Evolutionary conservation across 2,113 vertebrate species (phyloP).

Genomic region (Eulemur rufifrons): DNA sequence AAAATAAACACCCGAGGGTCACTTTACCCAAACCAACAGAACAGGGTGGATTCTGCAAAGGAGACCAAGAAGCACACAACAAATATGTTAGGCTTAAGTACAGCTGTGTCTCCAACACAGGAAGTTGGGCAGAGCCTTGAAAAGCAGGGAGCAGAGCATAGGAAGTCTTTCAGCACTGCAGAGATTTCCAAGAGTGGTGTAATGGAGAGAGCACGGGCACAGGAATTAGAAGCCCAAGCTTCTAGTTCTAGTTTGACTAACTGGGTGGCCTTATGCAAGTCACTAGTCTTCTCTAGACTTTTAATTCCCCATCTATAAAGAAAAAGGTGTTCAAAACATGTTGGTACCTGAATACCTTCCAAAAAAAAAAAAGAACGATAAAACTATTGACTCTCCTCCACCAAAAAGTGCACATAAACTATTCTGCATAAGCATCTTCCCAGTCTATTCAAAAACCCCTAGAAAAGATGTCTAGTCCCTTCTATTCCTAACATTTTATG

Average conservation of each 20-base stretch:
- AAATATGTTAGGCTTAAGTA: constrained; percentile 4
- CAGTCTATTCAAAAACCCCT: not conserved
- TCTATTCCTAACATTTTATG: constrained; percentile 52
- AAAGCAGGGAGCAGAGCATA: constrained; percentile 47
- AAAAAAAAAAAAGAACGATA: not conserved
- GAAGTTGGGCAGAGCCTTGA: constrained; percentile 61
- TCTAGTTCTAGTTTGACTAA: not conserved
- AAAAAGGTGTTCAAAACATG: constrained; percentile 11
- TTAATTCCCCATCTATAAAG: not conserved
- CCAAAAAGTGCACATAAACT: constrained; percentile 9
- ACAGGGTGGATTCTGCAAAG: not conserved
- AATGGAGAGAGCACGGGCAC: constrained; percentile 60
- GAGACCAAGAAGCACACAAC: not conserved
- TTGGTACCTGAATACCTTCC: not conserved
- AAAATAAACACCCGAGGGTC: constrained; percentile 50
- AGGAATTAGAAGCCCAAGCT: constrained; percentile 45
- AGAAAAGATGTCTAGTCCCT: constrained; percentile 29
- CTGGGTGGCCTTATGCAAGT: constrained; percentile 9
- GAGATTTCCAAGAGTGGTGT: constrained; percentile 69
- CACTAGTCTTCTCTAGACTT: constrained; percentile 8
- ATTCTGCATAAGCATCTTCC: not conserved
- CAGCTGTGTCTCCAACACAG: constrained; percentile 59
- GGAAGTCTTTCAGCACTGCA: constrained; percentile 62
- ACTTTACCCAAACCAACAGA: constrained; percentile 3
- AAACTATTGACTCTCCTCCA: not conserved